Percentiles rank a stretch among this genome's conserved stretches.
phyloP scores from a whole-genome alignment of 1,140 invertebrate genomes.

The Aphaenogaster floridana region DNA sequence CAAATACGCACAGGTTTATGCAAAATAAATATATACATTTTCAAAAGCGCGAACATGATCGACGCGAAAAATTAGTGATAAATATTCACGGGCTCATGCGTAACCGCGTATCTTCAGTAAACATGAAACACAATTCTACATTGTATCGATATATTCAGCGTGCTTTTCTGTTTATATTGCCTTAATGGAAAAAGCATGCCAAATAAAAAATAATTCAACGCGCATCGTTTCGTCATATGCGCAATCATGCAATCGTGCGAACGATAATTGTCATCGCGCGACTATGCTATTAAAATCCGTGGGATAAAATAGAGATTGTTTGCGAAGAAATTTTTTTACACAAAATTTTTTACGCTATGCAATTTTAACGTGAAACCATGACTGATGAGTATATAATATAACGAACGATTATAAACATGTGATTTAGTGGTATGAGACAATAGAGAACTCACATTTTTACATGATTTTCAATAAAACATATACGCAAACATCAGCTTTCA shows the following conservation, averaged over 20 bases:
- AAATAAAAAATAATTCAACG: slow-evolving; percentile 52
- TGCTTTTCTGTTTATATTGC: slow-evolving; percentile 47
- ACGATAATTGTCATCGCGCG: slow-evolving; percentile 36
- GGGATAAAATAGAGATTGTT: slow-evolving; percentile 14
- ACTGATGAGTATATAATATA: neutral
- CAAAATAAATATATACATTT: neutral
- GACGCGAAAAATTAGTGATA: slow-evolving; percentile 45
- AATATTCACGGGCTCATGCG: slow-evolving; percentile 33
- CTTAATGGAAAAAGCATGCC: slow-evolving; percentile 42
- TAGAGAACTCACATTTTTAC: neutral
- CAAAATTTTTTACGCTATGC: neutral
- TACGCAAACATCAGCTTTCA: neutral
- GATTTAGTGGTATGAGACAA: neutral
- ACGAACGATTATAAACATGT: neutral
- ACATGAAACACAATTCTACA: slow-evolving; percentile 33
- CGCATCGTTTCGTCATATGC: neutral
- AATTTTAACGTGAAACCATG: slow-evolving; percentile 26
- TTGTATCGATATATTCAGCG: slow-evolving; percentile 38
- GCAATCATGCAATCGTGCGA: slow-evolving; percentile 9
- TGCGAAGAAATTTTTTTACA: slow-evolving; percentile 1
- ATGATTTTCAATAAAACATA: slow-evolving; percentile 8
- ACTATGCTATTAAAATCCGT: slow-evolving; percentile 11
- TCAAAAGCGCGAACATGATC: neutral
- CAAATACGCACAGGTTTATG: neutral
- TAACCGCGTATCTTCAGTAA: slow-evolving; percentile 26